These are phyloP conservation scores for Dendrophyllia cribrosa DNA, from an alignment of 64 coral and sea anemone genomes.

Conservation along the genomic window DNA sequence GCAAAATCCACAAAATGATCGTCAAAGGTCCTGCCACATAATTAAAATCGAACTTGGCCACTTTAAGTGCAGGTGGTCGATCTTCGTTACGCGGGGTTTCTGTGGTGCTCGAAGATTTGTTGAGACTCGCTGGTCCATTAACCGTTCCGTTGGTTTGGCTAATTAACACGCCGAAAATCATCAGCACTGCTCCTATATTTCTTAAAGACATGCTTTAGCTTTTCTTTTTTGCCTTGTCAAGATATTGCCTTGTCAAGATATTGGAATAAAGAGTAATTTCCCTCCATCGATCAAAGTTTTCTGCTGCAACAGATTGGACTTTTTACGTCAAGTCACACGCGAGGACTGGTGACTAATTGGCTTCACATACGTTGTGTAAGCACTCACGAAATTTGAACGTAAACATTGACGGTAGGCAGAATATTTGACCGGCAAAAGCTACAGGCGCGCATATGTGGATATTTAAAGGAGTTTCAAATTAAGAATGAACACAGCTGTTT, in stretches of 20 bases:
- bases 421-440: neutral
- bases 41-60: slow-evolving; percentile 80
- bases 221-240: neutral
- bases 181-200: neutral
- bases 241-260: neutral
- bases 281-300: neutral
- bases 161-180: slow-evolving; percentile 16
- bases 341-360: neutral
- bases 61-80: slow-evolving; percentile 51
- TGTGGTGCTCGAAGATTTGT: neutral
- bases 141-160: neutral
- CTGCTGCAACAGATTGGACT: neutral
- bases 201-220: slow-evolving; percentile 1
- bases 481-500: neutral
- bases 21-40: slow-evolving; percentile 69
- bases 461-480: too few relatives aligned
- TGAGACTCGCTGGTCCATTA: neutral
- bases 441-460: too few relatives aligned
- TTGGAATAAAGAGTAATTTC: neutral
- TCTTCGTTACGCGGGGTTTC: neutral
- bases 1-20: slow-evolving; percentile 83
- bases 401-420: neutral
- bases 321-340: neutral
- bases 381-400: neutral
- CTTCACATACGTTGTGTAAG: neutral